A percentile compares a stretch with the other conserved stretches of the same genome.
Conservation (phyloP, 2,113 vertebrate genomes). For the Myanophis thanlyinensis region DNA sequence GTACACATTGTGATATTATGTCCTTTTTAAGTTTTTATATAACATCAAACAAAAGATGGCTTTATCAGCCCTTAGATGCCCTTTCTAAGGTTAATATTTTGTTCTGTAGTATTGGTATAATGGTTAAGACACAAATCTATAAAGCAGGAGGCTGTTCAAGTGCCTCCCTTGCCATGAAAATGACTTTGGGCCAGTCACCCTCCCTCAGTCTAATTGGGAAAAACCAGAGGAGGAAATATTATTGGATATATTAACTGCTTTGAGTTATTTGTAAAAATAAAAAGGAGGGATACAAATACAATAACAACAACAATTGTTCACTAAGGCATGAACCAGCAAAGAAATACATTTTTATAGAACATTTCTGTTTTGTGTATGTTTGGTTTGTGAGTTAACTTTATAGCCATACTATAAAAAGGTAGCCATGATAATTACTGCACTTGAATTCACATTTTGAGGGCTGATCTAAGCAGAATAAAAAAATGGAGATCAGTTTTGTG, state of each 20-base stretch:
- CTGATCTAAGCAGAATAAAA: not conserved
- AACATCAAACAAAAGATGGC: not conserved
- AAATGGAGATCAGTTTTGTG: not conserved
- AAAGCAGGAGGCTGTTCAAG: not conserved
- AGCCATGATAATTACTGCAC: not conserved
- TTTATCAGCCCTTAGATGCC: not conserved
- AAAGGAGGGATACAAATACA: not conserved
- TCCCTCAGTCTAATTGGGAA: not conserved
- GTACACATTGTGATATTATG: not conserved
- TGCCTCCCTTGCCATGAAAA: not conserved
- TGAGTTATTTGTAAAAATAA: not conserved
- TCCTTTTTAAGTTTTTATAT: not conserved
- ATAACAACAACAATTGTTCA: not conserved
- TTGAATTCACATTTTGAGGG: not conserved
- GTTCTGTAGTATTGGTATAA: not conserved
- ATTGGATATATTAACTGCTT: not conserved
- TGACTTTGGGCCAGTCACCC: not conserved
- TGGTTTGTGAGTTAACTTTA: not conserved
- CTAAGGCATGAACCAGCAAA: not conserved
- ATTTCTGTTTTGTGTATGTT: not conserved
- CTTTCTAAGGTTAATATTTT: not conserved
- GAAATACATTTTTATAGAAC: not conserved
- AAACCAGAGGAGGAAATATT: not conserved
- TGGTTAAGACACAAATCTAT: not conserved
- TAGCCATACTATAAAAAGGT: not conserved